These are phyloP conservation scores for Pangasius mekongensis DNA, from an alignment of 2,797 vertebrate species.

Conservation along the genomic window DNA sequence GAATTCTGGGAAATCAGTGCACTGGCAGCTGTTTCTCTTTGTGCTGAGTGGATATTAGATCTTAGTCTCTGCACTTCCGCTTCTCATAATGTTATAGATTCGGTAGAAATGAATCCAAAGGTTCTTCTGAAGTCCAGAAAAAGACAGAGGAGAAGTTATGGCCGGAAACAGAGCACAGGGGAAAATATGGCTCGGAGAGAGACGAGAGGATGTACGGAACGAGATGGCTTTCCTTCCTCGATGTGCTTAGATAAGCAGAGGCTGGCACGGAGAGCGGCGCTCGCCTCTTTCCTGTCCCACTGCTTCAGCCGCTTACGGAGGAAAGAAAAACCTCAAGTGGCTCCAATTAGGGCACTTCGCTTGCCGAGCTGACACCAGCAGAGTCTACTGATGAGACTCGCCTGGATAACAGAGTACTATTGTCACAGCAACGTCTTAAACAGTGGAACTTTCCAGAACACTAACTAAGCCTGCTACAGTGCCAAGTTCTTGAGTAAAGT, in stretches of 20 bases:
- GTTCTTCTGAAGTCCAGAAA: neutral
- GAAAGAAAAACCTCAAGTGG: slow-evolving; percentile 66
- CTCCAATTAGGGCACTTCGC: slow-evolving; percentile 55
- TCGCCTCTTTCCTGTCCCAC: slow-evolving; percentile 67
- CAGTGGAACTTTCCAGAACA: slow-evolving; percentile 25
- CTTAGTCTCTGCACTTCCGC: neutral
- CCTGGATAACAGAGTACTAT: slow-evolving; percentile 12
- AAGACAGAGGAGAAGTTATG: slow-evolving; percentile 13
- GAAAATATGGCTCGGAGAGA: slow-evolving; percentile 37
- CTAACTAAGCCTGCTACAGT: neutral
- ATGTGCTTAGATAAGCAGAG: slow-evolving; percentile 58
- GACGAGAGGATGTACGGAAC: slow-evolving; percentile 54
- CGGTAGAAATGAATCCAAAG: neutral
- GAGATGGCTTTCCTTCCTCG: slow-evolving; percentile 74
- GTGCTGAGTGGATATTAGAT: neutral
- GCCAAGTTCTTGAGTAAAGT: neutral
- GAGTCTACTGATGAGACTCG: slow-evolving; percentile 27
- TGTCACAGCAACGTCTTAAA: slow-evolving; percentile 20
- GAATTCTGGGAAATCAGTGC: slow-evolving; percentile 53
- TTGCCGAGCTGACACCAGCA: slow-evolving; percentile 28
- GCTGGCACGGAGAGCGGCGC: slow-evolving; percentile 41
- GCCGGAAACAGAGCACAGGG: slow-evolving; percentile 34
- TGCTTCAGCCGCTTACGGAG: slow-evolving; percentile 68
- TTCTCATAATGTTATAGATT: neutral
- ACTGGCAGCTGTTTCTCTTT: neutral